Evolutionary conservation across 2,888 invertebrate species (phyloP).

Genomic region (Mimachlamys varia): DNA sequence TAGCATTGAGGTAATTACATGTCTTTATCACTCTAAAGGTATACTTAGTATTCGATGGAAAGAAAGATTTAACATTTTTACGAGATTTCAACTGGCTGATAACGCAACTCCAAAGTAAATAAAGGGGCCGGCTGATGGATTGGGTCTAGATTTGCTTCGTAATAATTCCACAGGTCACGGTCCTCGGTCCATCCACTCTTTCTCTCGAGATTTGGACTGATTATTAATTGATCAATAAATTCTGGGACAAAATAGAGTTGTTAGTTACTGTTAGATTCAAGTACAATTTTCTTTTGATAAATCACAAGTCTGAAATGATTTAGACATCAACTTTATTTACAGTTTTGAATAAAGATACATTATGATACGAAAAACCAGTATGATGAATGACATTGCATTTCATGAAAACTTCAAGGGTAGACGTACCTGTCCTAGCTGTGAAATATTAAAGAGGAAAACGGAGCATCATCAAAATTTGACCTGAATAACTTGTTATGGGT

Average conservation of each 20-base stretch:
- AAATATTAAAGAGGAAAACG: background rate
- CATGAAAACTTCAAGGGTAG: background rate
- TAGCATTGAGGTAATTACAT: background rate
- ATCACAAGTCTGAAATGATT: background rate
- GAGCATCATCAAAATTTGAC: background rate
- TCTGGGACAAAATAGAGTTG: background rate
- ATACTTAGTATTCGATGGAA: background rate
- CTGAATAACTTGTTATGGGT: background rate
- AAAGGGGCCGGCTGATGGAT: background rate
- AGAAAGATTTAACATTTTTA: background rate
- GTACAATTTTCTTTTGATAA: background rate
- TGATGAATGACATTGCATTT: background rate
- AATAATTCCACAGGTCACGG: background rate
- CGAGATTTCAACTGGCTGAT: conserved; percentile 27
- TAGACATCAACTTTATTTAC: conserved; percentile 6
- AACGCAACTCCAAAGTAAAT: background rate
- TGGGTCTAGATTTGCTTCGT: background rate
- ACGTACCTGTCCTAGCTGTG: background rate
- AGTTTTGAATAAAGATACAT: background rate
- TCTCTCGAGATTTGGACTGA: background rate
- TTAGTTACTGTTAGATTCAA: background rate
- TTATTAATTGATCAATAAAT: background rate
- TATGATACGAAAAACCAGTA: background rate
- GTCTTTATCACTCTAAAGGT: background rate
- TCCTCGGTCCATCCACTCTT: background rate